Base-by-base conservation (phyloP, 2,888 invertebrate species). In the Spodoptera exigua region DNA sequence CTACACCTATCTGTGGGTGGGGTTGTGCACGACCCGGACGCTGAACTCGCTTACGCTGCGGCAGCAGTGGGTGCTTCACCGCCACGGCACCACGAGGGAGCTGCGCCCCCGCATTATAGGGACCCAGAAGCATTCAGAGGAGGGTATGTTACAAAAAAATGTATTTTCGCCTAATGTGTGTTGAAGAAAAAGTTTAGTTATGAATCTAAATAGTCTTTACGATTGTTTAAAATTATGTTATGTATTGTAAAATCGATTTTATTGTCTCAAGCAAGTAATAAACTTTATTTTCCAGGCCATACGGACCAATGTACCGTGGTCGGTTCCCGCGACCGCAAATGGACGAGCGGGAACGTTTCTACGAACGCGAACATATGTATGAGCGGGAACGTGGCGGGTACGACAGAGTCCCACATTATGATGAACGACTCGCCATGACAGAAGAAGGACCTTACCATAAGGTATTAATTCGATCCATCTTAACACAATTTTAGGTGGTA, bases 1-100 rank as follows among this genome's bases (percentile, higher is more conserved):
- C 96, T 99, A 94, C 98, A 99, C 84, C 88, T 99, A 57, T 97
- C 97, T 2, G 94, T 98, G 53, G 93, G 93, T 0, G 92, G 93
- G 0, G 90, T 89, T 12, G 94, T 92, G 34, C 93, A 93, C 78
- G 94, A 94, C 69, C 94, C 94, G 0, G 94, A 93, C 72, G 93
- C 93, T 1, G 93, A 94, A 78, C 82, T 94, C 40, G 94, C 96
- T 11, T 95, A 97, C 82, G 96, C 96, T 2, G 95, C 96, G 14
- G 96, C 96, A 57, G 96, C 97, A 1, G 93, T 94, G 3, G 94
- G 94, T 2, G 93, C 94, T 0, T 94, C 93, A n/a, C 94, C 94
- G 39, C 93, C 91, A 14, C 69, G 84, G 0, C 84, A 71, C 4
- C 77, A 81, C 59, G 87, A 89, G 13, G 70, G 74, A 7, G 76